Percentiles rank a stretch among this genome's conserved stretches.
Conservation (phyloP, 2,888 invertebrate genomes). For the Cremastinae sp. region DNA sequence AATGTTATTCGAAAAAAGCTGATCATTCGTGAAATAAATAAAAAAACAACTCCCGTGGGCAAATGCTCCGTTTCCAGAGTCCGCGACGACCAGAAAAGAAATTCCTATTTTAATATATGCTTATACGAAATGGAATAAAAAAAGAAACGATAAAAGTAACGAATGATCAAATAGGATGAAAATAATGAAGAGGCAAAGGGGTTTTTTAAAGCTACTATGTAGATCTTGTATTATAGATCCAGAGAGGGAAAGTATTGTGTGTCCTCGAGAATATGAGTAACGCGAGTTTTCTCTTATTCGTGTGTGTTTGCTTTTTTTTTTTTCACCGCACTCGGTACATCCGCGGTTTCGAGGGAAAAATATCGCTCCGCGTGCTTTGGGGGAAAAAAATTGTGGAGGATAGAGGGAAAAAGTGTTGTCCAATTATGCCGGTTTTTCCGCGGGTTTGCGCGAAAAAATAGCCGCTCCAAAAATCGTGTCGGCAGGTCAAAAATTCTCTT, state of each 20-base stretch:
- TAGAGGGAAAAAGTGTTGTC: conserved; percentile 6
- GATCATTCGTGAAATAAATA: no score
- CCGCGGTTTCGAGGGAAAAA: conserved; percentile 19
- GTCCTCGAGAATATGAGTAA: conserved; percentile 26
- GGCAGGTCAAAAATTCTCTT: conserved; percentile 27
- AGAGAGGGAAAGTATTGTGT: conserved; percentile 1
- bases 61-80: conserved; percentile 63
- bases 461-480: conserved; percentile 68
- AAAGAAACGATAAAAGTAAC: conserved; percentile 57
- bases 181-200: conserved; percentile 49
- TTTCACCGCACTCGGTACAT: conserved; percentile 15
- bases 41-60: background rate
- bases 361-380: conserved; percentile 19
- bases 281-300: background rate
- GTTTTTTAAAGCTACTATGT: conserved; percentile 51
- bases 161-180: conserved; percentile 54
- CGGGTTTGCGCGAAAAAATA: conserved; percentile 60
- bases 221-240: conserved; percentile 38
- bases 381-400: conserved; percentile 21
- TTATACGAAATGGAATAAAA: conserved; percentile 73
- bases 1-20: background rate
- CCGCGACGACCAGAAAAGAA: conserved; percentile 74
- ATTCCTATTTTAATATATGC: conserved; percentile 75
- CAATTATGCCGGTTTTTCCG: background rate
- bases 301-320: background rate